Evolutionary conservation across 2,113 vertebrate genomes (phyloP).

Genomic region (Xyrauchen texanus): DNA sequence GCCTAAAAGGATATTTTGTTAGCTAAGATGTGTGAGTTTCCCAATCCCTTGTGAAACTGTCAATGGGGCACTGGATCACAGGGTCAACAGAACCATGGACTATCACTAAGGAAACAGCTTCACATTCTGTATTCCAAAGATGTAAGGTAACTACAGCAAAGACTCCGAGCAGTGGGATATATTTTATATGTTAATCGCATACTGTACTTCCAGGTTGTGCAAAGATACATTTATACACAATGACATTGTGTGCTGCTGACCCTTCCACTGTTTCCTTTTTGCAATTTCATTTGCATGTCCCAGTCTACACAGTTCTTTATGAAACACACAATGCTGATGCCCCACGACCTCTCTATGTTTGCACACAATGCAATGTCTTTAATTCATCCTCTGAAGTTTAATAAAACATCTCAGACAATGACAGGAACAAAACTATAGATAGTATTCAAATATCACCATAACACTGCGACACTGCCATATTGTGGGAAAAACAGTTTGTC

Average conservation of each 20-base stretch:
- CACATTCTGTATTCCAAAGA: not conserved
- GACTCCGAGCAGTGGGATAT: not conserved
- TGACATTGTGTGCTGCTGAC: not conserved
- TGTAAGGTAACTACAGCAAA: not conserved
- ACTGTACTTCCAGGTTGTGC: not conserved
- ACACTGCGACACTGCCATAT: too few relatives aligned
- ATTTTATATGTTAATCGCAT: not conserved
- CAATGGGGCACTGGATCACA: conserved; percentile 5
- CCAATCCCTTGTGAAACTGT: conserved; percentile 19
- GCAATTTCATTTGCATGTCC: not conserved
- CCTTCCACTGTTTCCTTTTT: too few relatives aligned
- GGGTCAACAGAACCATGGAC: conserved; percentile 1
- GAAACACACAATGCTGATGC: not conserved
- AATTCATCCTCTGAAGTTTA: too few relatives aligned
- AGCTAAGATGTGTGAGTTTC: conserved; percentile 33
- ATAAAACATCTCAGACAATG: too few relatives aligned
- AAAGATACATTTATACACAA: not conserved
- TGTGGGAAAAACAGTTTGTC: too few relatives aligned
- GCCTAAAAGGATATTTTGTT: conserved; percentile 11
- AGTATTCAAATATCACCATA: too few relatives aligned
- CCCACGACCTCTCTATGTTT: too few relatives aligned
- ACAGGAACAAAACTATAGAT: too few relatives aligned
- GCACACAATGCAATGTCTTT: too few relatives aligned
- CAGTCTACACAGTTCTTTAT: conserved; percentile 11
- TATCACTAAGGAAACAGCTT: not conserved